phyloP scores from a whole-genome alignment of 2,888 invertebrate species.

The Coenonympha glycerion region DNA sequence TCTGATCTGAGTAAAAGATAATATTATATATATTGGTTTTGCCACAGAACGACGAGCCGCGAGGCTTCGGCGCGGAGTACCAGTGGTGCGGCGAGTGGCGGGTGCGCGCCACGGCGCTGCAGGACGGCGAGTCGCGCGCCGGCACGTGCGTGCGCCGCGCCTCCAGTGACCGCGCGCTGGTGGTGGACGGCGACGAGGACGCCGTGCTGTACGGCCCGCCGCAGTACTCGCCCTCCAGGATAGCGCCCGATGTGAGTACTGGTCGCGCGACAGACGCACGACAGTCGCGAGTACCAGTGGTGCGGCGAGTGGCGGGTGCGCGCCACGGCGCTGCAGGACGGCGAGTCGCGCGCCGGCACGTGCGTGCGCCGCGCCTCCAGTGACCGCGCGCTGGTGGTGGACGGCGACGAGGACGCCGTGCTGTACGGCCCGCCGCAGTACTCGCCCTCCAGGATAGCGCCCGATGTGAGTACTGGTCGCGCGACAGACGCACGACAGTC shows the following conservation, averaged over 20 bases:
- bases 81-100: constrained; percentile 94
- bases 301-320: constrained; percentile 89
- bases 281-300: constrained; percentile 97
- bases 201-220: constrained; percentile 88
- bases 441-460: constrained; percentile 71
- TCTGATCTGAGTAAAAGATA: no score
- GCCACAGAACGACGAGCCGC: constrained; percentile 60
- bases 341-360: constrained; percentile 40
- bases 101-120: constrained; percentile 82
- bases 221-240: constrained; percentile 82
- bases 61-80: constrained; percentile 81
- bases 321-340: constrained; percentile 80
- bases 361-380: constrained; percentile 49
- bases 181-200: constrained; percentile 93
- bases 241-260: constrained; percentile 52
- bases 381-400: constrained; percentile 80
- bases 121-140: constrained; percentile 55
- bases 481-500: no score
- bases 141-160: constrained; percentile 48
- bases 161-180: constrained; percentile 63
- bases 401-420: constrained; percentile 90
- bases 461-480: constrained; percentile 50
- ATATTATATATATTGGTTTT: no score
- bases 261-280: no score
- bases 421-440: constrained; percentile 92